Percentiles rank a stretch among this genome's conserved stretches.
Evolutionary conservation across 2,113 vertebrate species (phyloP).

Genomic region (Prochilodus magdalenae): DNA sequence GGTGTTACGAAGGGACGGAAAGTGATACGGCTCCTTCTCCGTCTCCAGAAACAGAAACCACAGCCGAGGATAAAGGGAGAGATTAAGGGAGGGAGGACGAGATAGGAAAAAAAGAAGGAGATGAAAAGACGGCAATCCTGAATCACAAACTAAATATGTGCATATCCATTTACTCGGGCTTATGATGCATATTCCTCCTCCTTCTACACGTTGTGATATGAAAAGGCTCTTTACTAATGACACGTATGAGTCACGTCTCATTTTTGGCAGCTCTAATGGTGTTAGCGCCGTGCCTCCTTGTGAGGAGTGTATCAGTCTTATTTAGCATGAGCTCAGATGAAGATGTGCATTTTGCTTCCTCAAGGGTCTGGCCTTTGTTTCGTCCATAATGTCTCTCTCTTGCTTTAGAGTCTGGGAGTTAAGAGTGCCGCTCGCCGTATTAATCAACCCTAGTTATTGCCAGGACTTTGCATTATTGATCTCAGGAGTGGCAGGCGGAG

Average conservation of each 20-base stretch:
- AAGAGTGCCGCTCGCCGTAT: constrained; percentile 38
- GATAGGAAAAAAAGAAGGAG: neutral
- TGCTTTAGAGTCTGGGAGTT: neutral
- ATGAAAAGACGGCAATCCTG: neutral
- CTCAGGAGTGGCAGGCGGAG: constrained; percentile 33
- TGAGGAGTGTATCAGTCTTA: constrained; percentile 35
- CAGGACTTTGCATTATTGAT: constrained; percentile 52
- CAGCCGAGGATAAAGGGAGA: neutral
- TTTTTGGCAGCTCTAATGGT: constrained; percentile 20
- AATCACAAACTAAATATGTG: neutral
- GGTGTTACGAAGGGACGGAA: neutral
- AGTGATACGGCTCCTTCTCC: constrained; percentile 2
- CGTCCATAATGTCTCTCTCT: constrained; percentile 34
- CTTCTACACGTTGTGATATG: neutral
- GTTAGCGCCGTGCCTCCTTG: neutral
- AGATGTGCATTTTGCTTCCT: constrained; percentile 29
- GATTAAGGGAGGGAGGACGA: neutral
- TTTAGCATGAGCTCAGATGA: constrained; percentile 33
- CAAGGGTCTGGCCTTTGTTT: constrained; percentile 13
- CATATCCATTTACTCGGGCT: constrained; percentile 1
- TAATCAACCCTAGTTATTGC: constrained; percentile 50
- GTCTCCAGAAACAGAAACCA: constrained; percentile 8
- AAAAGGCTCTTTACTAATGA: constrained; percentile 36
- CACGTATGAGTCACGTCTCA: constrained; percentile 35
- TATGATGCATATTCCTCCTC: neutral